These are phyloP conservation scores for Drosophila cognata DNA, from an alignment of 2,888 invertebrate species.

Conservation along the genomic window DNA sequence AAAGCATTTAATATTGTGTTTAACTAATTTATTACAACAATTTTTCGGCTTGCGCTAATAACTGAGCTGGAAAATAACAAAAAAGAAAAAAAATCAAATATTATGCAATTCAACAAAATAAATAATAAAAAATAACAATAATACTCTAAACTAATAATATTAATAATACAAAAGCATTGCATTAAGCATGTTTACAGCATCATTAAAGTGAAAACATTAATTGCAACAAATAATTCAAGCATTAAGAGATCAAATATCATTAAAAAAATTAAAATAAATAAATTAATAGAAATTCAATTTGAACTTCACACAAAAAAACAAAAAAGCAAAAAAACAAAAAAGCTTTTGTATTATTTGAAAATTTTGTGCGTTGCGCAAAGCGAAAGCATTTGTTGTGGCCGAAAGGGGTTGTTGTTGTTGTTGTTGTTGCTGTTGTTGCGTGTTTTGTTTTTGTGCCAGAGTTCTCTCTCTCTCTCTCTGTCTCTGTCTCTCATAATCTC, in stretches of 20 bases:
- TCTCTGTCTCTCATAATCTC: conserved; percentile 50
- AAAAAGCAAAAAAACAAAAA: conserved; percentile 48
- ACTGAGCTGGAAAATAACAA: conserved; percentile 77
- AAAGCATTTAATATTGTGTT: conserved; percentile 53
- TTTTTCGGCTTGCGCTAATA: conserved; percentile 68
- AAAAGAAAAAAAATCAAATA: conserved; percentile 57
- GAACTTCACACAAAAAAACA: conserved; percentile 45
- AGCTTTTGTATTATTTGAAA: conserved; percentile 75
- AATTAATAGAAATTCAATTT: conserved; percentile 52
- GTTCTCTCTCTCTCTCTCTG: conserved; percentile 7
- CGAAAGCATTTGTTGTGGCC: conserved; percentile 59
- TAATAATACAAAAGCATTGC: conserved; percentile 56
- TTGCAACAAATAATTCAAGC: conserved; percentile 67
- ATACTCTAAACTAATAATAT: conserved; percentile 44
- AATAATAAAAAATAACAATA: conserved; percentile 48
- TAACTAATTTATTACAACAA: conserved; percentile 73
- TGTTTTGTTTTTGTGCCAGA: conserved; percentile 22
- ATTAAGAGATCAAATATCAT: conserved; percentile 67
- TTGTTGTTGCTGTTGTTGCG: conserved; percentile 22
- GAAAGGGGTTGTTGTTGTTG: conserved; percentile 57
- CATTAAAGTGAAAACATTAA: conserved; percentile 66
- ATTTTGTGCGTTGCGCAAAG: conserved; percentile 65
- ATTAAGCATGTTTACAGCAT: conserved; percentile 63
- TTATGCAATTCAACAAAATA: conserved; percentile 57
- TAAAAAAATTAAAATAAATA: conserved; percentile 33